Conservation (phyloP, 2,797 vertebrate genomes). For the Poecilia picta region DNA sequence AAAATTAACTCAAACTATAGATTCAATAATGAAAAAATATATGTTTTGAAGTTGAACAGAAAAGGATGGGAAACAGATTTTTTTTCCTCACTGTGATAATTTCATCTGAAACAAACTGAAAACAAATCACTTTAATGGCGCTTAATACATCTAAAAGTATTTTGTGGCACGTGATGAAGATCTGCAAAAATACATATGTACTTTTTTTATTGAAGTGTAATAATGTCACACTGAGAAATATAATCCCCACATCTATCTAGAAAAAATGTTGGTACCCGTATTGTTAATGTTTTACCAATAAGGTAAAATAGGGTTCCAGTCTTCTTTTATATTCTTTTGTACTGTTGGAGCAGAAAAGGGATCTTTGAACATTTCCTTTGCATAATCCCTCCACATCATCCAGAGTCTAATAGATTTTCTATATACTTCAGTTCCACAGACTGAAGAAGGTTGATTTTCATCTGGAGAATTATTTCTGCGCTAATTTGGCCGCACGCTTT, state of each 20-base stretch:
- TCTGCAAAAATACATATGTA: not conserved
- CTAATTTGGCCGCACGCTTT: too few species aligned
- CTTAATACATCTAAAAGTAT: not conserved
- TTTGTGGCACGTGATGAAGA: not conserved
- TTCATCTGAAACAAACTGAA: conserved; percentile 26
- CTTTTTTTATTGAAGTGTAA: not conserved
- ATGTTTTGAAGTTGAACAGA: too few species aligned
- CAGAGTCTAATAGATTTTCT: not conserved
- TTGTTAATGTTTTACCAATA: not conserved
- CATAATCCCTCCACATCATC: not conserved
- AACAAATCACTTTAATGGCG: not conserved
- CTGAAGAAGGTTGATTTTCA: not conserved
- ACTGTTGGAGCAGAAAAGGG: not conserved
- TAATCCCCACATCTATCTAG: not conserved
- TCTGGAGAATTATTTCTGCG: not conserved
- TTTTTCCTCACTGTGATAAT: not conserved
- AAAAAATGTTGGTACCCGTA: not conserved
- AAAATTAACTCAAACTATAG: too few species aligned
- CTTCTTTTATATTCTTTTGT: not conserved
- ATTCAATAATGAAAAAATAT: too few species aligned
- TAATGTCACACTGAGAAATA: not conserved
- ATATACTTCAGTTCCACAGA: not conserved
- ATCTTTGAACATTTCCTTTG: not conserved
- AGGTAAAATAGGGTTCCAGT: not conserved
- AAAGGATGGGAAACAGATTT: too few species aligned